phyloP scores from a whole-genome alignment of 2,888 invertebrate species.

The Volucella inflata region DNA sequence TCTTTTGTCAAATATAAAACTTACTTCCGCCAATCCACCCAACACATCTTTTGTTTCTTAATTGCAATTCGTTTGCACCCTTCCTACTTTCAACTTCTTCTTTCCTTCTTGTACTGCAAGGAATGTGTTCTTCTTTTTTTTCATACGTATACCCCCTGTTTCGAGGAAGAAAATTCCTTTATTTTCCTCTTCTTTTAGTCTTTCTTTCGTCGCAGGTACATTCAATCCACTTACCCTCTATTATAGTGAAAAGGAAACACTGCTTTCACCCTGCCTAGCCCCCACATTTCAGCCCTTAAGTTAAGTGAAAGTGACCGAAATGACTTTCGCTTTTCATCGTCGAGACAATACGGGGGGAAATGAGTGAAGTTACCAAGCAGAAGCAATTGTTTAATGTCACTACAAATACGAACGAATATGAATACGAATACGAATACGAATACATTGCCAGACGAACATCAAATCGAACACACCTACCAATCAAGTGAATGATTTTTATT shows the following conservation, averaged over 20 bases:
- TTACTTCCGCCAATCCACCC: conserved; percentile 13
- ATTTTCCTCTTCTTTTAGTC: background rate
- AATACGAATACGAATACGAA: no score
- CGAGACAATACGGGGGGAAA: background rate
- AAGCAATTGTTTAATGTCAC: no score
- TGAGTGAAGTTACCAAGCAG: no score
- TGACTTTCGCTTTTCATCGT: conserved; percentile 61
- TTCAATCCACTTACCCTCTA: conserved; percentile 45
- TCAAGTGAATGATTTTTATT: no score
- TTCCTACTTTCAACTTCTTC: conserved; percentile 21
- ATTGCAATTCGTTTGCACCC: conserved; percentile 67
- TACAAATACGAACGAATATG: no score
- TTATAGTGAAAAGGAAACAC: conserved; percentile 48
- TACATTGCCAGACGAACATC: no score
- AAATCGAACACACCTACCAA: no score
- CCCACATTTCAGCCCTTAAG: background rate
- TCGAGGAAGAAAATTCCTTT: conserved; percentile 4
- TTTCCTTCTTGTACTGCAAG: background rate
- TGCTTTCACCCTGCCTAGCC: background rate
- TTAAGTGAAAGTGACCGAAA: conserved; percentile 59
- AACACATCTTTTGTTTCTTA: conserved; percentile 30
- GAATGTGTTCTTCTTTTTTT: conserved; percentile 29
- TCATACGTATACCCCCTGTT: background rate
- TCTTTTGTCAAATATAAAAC: conserved; percentile 41
- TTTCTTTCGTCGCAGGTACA: conserved; percentile 6